Percentiles rank a stretch among this genome's conserved stretches.
These are phyloP conservation scores for Hypolimnas misippus DNA, from an alignment of 2,888 invertebrate genomes.

Conservation along the genomic window DNA sequence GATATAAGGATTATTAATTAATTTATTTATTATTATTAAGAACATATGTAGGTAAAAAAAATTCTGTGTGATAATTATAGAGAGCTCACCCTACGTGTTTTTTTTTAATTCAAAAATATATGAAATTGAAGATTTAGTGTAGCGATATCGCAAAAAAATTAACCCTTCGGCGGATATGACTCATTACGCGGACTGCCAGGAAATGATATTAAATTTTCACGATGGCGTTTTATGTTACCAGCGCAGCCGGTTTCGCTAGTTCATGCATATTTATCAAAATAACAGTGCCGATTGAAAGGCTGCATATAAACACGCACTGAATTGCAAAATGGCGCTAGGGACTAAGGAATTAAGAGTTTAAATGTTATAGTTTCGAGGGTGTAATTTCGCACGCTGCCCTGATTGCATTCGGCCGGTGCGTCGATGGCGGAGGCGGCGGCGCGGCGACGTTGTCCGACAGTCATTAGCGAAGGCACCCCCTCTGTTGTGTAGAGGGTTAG, in stretches of 20 bases:
- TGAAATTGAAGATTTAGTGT: conserved; percentile 68
- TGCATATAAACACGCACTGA: conserved; percentile 81
- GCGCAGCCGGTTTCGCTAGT: conserved; percentile 74
- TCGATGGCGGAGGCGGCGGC: conserved; percentile 53
- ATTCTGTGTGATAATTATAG: conserved; percentile 9
- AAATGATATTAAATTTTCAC: conserved; percentile 83
- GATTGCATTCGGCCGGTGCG: conserved; percentile 61
- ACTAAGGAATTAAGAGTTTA: conserved; percentile 69
- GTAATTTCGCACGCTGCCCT: conserved; percentile 64
- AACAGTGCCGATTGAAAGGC: conserved; percentile 82
- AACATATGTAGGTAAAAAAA: neutral
- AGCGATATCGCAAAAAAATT: conserved; percentile 75
- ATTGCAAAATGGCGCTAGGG: conserved; percentile 62
- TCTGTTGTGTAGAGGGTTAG: conserved; percentile 61
- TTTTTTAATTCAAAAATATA: conserved; percentile 48
- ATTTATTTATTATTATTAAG: neutral
- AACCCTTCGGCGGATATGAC: conserved; percentile 81
- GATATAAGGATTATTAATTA: neutral
- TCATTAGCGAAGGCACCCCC: conserved; percentile 78
- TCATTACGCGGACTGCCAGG: conserved; percentile 79
- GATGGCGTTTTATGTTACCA: conserved; percentile 79
- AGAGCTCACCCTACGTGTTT: conserved; percentile 35
- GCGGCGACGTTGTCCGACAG: conserved; percentile 67
- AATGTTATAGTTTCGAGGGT: conserved; percentile 71
- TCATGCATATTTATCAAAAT: conserved; percentile 84